Percentiles rank a stretch among this genome's conserved stretches.
These are phyloP conservation scores for Eueides isabella DNA, from an alignment of 1,140 invertebrate species.

Conservation along the genomic window DNA sequence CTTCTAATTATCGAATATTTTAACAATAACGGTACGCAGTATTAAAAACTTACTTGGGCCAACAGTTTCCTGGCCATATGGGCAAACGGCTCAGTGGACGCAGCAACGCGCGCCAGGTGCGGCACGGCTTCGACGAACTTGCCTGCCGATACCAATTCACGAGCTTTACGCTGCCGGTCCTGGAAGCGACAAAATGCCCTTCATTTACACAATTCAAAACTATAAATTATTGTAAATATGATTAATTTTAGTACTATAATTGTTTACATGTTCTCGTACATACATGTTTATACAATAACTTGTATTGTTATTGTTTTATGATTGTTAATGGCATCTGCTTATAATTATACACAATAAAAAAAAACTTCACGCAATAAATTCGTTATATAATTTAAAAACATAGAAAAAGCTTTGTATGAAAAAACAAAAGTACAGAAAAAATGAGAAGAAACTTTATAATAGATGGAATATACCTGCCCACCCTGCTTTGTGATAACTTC, in stretches of 20 bases:
- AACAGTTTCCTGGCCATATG: conserved; percentile 44
- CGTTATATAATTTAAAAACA: neutral
- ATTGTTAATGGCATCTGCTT: neutral
- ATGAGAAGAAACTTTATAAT: neutral
- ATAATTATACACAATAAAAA: neutral
- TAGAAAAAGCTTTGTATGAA: neutral
- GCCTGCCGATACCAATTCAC: conserved; percentile 42
- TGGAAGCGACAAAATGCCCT: conserved; percentile 20
- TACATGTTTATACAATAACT: no score
- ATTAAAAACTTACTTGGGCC: conserved; percentile 5
- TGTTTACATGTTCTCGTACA: no score
- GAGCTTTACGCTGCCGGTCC: conserved; percentile 49
- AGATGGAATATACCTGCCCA: neutral
- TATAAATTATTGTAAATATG: neutral
- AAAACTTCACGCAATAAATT: neutral
- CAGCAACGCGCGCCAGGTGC: conserved; percentile 52
- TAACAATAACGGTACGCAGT: neutral
- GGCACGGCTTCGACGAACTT: conserved; percentile 48
- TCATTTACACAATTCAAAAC: no score
- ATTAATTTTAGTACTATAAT: no score
- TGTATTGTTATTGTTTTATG: no score
- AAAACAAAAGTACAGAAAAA: neutral
- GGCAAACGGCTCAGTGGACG: conserved; percentile 35
- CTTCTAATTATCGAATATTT: no score
- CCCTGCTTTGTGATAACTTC: neutral